Evolutionary conservation across 2,113 vertebrate species (phyloP), one percentile per base, ranked within the genome.

Genomic region (Porphyrio hochstetteri): DNA sequence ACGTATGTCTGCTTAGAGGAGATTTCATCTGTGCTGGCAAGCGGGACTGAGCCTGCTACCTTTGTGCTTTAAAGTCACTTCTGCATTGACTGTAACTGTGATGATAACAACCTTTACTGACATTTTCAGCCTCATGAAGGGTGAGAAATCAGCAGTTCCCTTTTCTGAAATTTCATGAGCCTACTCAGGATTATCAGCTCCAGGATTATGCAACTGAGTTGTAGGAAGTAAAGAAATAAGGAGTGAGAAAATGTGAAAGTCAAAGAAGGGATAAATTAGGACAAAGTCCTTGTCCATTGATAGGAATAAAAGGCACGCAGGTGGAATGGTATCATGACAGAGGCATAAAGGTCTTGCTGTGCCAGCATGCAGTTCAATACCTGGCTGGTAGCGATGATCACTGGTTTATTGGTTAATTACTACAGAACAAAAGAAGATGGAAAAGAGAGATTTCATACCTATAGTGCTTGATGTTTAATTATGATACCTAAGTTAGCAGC

Each of bases 291-390:
- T 65, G 35, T 14, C n/a, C 27, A 11, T 18, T 9, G 2, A 2
- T 3, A 57, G 13, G 33, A 74, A 74, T 36, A 63, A 77, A 83
- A 81, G 7, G 13, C 16, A 36, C 24, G 28, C 6, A 14, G 7
- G 8, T 52, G 3, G n/a, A 52, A 75, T 21, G 10, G 2, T 63
- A 48, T 46, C 7, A 48, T 48, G 53, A 48, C 19, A 87, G 20
- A 56, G 5, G 13, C 55, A 5, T n/a, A 80, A 50, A 15, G 29
- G 16, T 19, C 40, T 65, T 74, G 40, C 13, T 55, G 27, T 57
- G 24, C 18, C 27, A 24, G 8, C 0, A 0, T 33, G 38, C 18
- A 88, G 42, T 64, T 84, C 40, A 36, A 21, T 27, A 28, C 5
- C 28, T 46, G 25, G 17, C 27, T 86, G 24, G 13, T 20, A 16